These are phyloP conservation scores for Sarcophaga rosellei DNA, from an alignment of 2,888 invertebrate genomes.

Conservation along the genomic window DNA sequence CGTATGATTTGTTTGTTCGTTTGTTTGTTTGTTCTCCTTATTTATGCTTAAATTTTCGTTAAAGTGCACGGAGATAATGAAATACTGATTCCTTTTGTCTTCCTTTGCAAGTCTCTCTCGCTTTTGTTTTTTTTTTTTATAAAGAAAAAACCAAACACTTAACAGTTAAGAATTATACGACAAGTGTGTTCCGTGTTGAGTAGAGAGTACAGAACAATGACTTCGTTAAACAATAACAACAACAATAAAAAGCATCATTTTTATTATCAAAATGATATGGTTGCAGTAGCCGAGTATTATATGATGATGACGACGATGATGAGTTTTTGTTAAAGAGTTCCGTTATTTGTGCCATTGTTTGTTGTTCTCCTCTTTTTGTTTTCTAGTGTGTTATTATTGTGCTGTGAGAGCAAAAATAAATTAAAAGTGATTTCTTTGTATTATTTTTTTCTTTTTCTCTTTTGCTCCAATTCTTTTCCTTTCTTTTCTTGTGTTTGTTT, in stretches of 20 bases:
- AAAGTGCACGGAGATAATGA: neutral
- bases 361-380: conserved; percentile 26
- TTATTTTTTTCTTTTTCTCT: neutral
- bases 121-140: neutral
- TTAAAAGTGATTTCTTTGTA: neutral
- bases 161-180: conserved; percentile 45
- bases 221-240: neutral
- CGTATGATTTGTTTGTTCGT: neutral
- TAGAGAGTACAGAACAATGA: conserved; percentile 25
- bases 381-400: conserved; percentile 41
- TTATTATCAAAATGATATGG: neutral
- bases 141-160: conserved; percentile 34
- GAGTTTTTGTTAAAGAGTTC: conserved; percentile 47
- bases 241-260: neutral
- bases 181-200: neutral
- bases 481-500: too few relatives aligned
- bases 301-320: neutral
- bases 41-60: neutral
- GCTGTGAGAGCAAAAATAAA: conserved; percentile 16
- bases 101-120: neutral
- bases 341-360: conserved; percentile 60
- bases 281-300: conserved; percentile 1
- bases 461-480: neutral
- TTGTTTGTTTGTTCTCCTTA: conserved; percentile 21
- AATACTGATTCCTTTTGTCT: too few relatives aligned